Base-by-base conservation (phyloP, 2,797 vertebrate genomes). In the Anas flavirostris region DNA sequence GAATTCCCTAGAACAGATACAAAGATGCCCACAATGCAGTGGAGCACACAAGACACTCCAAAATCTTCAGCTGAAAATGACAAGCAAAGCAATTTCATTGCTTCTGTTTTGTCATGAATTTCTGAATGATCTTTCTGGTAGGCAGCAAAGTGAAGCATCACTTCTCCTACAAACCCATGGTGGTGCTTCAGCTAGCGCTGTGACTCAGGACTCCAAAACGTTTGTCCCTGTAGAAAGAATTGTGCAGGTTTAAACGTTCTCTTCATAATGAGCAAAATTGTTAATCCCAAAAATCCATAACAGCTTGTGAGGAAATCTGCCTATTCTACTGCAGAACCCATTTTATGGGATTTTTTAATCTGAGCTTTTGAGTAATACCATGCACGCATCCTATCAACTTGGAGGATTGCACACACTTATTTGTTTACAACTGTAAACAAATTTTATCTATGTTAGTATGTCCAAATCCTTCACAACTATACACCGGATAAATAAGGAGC, bases 201-300 rank as follows among this genome's bases (percentile, higher is more conserved):
- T 17, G 31, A 72, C 33, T 52, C 39, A 56, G 18, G 43, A 52
- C 29, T 79, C 37, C 15, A 52, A 73, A 63, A 68, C 1, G 0
- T 29, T 41, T 2, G 33, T 69, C 14, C 26, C 31, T 3, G 1
- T 11, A 68, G 12, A 58, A 13, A 0, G 1, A 59, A 19, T 12
- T 69, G 37, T 31, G 56, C 62, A 63, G 29, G 31, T 60, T 75
- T 55, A 43, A 28, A 50, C 21, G 56, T 26, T n/a, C 41, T 33
- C 7, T 39, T 80, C 25, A 16, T 18, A 67, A 44, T 5, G 7
- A 60, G 11, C 28, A 84, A 44, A 84, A 44, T 26, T 19, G 17
- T 48, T 48, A 73, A 82, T 31, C 37, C 69, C 22, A 37, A 67
- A 62, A 67, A 52, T 23, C 46, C 67, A n/a, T 43, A 35, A 19